Evolutionary conservation across 2,113 vertebrate species (phyloP).

Genomic region (Corythaixoides concolor): DNA sequence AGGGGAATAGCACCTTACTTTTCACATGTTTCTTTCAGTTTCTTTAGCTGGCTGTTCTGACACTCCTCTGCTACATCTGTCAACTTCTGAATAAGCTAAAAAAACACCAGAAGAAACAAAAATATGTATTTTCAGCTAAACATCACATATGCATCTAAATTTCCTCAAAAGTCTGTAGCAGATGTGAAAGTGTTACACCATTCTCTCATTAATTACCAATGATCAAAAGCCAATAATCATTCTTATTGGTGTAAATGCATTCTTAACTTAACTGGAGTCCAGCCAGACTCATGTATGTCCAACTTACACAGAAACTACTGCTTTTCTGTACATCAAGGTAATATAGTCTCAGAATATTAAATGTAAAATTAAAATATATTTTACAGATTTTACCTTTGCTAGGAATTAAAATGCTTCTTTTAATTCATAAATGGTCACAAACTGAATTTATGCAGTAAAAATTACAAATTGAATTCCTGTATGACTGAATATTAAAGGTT

Average conservation of each 20-base stretch:
- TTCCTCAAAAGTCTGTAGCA: not conserved
- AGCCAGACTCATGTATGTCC: not conserved
- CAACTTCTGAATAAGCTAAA: slow-evolving; percentile 93
- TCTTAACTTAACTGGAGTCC: not conserved
- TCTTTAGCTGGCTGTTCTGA: slow-evolving; percentile 92
- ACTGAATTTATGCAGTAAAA: not conserved
- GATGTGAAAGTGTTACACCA: not conserved
- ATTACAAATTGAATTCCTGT: not conserved
- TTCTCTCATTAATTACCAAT: not conserved
- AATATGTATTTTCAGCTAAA: not conserved
- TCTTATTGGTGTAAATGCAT: not conserved
- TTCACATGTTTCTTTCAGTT: slow-evolving; percentile 92
- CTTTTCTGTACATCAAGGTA: not conserved
- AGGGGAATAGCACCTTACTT: slow-evolving; percentile 80
- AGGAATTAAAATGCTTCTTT: not conserved
- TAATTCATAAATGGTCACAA: not conserved
- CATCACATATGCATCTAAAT: not conserved
- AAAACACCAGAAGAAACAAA: not conserved
- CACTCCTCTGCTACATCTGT: slow-evolving; percentile 92
- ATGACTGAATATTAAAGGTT: not conserved
- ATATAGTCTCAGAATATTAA: not conserved
- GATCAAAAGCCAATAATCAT: not conserved
- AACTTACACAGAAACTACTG: not conserved
- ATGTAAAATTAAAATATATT: not conserved
- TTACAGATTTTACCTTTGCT: not conserved